phyloP scores from a whole-genome alignment of 2,888 invertebrate genomes.

The Himalopsyche kuldschensis region DNA sequence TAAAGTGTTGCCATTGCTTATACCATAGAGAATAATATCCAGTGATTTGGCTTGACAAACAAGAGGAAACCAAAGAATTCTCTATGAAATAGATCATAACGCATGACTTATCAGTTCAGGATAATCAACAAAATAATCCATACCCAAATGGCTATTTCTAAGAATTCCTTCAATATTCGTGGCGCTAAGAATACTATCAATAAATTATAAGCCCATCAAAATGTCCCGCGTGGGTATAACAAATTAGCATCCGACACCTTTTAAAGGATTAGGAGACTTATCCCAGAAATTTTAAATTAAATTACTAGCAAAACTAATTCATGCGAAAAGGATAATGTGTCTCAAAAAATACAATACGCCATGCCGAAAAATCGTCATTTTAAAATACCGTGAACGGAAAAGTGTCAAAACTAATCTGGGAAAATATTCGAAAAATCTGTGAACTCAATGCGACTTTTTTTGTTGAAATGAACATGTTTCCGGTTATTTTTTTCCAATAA shows the following conservation, averaged over 20 bases:
- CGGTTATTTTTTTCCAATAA: neutral
- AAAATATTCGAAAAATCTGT: neutral
- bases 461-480: neutral
- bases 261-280: neutral
- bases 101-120: neutral
- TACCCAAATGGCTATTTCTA: neutral
- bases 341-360: neutral
- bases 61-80: too few species aligned
- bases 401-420: neutral
- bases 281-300: neutral
- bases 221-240: neutral
- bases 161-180: neutral
- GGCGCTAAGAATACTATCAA: neutral
- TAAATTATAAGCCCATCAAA: neutral
- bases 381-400: neutral
- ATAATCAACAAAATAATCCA: neutral
- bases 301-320: neutral
- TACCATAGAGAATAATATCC: too few species aligned
- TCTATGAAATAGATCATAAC: too few species aligned
- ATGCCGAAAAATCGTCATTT: neutral
- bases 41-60: too few species aligned
- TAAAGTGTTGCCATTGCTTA: too few species aligned
- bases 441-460: neutral
- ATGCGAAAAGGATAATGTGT: neutral
- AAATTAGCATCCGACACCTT: neutral